A percentile compares a stretch with the other conserved stretches of the same genome.
These are phyloP conservation scores for Zoroaster sp. DNA, from an alignment of 53 echinoderm and acorn worm species.

Conservation along the genomic window DNA sequence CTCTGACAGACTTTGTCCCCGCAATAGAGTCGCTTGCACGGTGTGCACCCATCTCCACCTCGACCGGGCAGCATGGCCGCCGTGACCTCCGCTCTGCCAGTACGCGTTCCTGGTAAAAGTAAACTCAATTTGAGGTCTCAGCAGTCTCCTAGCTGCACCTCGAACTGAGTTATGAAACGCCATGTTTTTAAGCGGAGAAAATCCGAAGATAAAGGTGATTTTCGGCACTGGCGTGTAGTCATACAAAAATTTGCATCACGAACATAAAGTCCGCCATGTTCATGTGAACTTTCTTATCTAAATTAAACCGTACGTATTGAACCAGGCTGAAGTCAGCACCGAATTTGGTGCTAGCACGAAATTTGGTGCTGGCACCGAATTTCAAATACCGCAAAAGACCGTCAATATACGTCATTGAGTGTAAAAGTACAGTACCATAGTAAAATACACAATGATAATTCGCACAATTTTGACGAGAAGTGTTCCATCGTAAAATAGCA, in stretches of 20 bases:
- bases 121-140: background rate
- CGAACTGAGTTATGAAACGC: slow-evolving; percentile 23
- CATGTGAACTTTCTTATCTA: slow-evolving; percentile 16
- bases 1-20: slow-evolving; percentile 62
- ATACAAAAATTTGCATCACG: too few species aligned
- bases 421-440: too few species aligned
- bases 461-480: too few species aligned
- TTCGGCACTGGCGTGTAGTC: too few species aligned
- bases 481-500: too few species aligned
- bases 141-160: slow-evolving; percentile 24
- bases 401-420: too few species aligned
- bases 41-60: slow-evolving; percentile 7
- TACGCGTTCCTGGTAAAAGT: slow-evolving; percentile 10
- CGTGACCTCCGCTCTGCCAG: background rate
- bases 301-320: too few species aligned
- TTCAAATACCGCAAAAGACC: too few species aligned
- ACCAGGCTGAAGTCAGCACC: too few species aligned
- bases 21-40: slow-evolving; percentile 10
- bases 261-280: slow-evolving; percentile 3
- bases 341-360: too few species aligned
- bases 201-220: background rate
- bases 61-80: background rate
- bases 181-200: background rate
- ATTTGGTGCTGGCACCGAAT: too few species aligned
- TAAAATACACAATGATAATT: too few species aligned